Conservation (phyloP, 1,140 invertebrate species). For the Campodea augens region DNA sequence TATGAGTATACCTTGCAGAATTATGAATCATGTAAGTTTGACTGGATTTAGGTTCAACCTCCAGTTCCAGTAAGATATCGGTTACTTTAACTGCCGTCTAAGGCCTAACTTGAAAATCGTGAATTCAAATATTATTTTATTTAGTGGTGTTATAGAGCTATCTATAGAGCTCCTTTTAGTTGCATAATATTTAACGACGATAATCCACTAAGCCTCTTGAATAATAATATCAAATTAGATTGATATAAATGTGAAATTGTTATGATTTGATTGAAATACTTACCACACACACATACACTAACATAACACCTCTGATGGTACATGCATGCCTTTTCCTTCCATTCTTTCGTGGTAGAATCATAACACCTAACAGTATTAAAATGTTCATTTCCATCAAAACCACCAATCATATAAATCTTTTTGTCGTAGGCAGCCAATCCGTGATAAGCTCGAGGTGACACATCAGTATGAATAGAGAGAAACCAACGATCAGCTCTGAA, state of each 20-base stretch:
- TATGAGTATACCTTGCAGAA: background rate
- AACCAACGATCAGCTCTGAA: conserved; percentile 30
- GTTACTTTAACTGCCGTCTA: no score
- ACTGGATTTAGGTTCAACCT: conserved; percentile 13
- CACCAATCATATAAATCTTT: conserved; percentile 55
- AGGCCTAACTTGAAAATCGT: conserved; percentile 5
- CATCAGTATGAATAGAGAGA: conserved; percentile 36
- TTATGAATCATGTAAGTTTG: background rate
- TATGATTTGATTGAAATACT: conserved; percentile 15
- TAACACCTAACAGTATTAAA: conserved; percentile 47
- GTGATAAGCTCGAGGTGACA: conserved; percentile 48
- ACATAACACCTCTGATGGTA: conserved; percentile 49
- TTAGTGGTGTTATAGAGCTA: background rate
- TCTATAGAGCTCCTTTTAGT: no score
- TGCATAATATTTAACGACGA: no score
- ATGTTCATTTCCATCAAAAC: conserved; percentile 48
- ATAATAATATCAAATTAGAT: background rate
- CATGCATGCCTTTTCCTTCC: conserved; percentile 51
- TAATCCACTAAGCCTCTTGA: no score
- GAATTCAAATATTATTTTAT: no score
- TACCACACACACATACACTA: conserved; percentile 43
- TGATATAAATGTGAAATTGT: conserved; percentile 1
- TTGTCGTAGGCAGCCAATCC: conserved; percentile 43
- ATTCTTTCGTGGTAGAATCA: conserved; percentile 37
- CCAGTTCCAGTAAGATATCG: no score